Base-by-base conservation (phyloP, 2,113 vertebrate species). In the Atlantisia rogersi region DNA sequence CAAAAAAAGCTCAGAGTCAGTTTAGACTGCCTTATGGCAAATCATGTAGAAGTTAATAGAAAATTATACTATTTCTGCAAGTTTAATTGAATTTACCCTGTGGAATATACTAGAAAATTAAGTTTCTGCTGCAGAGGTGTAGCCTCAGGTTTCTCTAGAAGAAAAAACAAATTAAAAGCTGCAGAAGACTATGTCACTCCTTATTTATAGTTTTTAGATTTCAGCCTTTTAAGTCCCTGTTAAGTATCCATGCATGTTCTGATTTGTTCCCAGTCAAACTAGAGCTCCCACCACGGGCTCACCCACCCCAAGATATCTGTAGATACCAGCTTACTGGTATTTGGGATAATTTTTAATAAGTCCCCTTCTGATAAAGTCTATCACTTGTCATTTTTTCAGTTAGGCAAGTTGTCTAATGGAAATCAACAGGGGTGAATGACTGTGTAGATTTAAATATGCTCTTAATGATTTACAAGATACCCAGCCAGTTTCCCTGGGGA, bases 81-180 rank as follows among this genome's bases (percentile, higher is more conserved):
- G 4, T 93, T 89, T 68, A 52, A 86, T 88, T 86, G 70, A 67
- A 86, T 64, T 65, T 62, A 58, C 53, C 13, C 73, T 26, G 12
- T 90, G 69, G 89, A 96, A 85, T 63, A 75, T 55, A 62, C 71
- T 84, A 64, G 94, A 88, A 96, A 94, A 97, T 92, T 53, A 46
- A 42, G 67, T 35, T 90, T 67, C 64, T 95, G 63, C 39, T 63
- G 4, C 32, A 73, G 68, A 90, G 46, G 55, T 73, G 69, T 74
- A 82, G 81, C 63, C 84, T 89, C 77, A 31, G 70, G 9, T 76
- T 93, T 85, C 84, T 46, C 37, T 69, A 50, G 69, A 79, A 73
- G 14, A 5, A 42, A 56, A 65, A 42, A 32, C 10, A 53, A 87
- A 60, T 35, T 32, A 67, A 94, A 88, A 82, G 32, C 22, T 76